A percentile compares a stretch with the other conserved stretches of the same genome.
Evolutionary conservation across 2,113 vertebrate genomes (phyloP).

Genomic region (Cygnus atratus): DNA sequence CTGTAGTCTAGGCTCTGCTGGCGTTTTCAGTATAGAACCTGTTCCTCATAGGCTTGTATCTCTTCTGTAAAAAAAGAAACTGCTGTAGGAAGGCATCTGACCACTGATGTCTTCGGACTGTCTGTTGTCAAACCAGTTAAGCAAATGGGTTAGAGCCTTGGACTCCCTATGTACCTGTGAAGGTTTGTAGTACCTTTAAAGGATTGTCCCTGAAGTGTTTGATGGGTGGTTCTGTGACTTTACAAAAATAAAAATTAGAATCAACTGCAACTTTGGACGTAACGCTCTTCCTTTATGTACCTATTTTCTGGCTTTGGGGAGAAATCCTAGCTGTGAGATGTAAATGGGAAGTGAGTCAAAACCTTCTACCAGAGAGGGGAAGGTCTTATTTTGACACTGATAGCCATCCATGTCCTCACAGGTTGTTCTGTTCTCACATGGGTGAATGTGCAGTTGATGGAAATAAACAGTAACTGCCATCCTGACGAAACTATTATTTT

Average conservation of each 20-base stretch:
- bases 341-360: background rate
- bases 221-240: background rate
- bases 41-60: slow-evolving; percentile 7
- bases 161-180: background rate
- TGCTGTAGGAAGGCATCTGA: background rate
- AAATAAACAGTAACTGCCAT: background rate
- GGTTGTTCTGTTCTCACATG: background rate
- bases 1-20: background rate
- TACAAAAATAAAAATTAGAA: background rate
- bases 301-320: background rate
- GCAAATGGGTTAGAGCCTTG: background rate
- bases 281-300: background rate
- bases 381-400: background rate
- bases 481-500: background rate
- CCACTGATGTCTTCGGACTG: background rate
- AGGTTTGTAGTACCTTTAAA: background rate
- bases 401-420: background rate
- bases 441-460: background rate
- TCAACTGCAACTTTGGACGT: background rate
- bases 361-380: background rate
- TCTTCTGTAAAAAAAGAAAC: background rate
- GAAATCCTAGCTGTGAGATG: background rate
- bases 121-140: background rate
- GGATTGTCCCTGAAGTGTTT: background rate
- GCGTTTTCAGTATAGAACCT: background rate